phyloP scores from a whole-genome alignment of 2,113 vertebrate genomes.

The Mastomys natalensis region DNA sequence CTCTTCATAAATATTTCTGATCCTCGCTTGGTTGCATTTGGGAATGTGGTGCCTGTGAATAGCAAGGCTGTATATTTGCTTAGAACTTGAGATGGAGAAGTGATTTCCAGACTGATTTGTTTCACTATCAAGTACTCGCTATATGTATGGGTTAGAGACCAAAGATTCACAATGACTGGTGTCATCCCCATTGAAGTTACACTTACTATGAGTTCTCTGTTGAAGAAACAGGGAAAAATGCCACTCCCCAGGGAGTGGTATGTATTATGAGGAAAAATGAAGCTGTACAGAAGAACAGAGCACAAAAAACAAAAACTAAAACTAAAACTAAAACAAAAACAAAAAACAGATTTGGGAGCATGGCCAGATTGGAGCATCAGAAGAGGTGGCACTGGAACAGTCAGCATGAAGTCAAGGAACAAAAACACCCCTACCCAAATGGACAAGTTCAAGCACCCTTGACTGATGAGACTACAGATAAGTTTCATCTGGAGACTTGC shows the following conservation, averaged over 20 bases:
- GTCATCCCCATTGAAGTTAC: not conserved
- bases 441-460: not conserved
- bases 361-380: not conserved
- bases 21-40: not conserved
- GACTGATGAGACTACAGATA: not conserved
- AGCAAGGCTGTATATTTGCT: not conserved
- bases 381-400: not conserved
- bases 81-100: constrained; percentile 2
- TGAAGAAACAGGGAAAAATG: not conserved
- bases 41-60: not conserved
- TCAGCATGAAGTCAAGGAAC: not conserved
- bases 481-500: not conserved
- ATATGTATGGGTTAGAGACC: not conserved
- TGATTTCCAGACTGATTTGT: constrained; percentile 22
- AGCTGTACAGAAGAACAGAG: not conserved
- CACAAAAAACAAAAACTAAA: no score
- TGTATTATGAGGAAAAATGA: not conserved
- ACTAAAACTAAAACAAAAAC: no score
- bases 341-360: not conserved
- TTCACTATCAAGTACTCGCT: not conserved
- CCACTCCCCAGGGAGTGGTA: not conserved
- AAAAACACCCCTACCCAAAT: not conserved
- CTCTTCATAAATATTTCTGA: not conserved
- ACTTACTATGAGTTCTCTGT: not conserved
- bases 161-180: not conserved